Evolutionary conservation across 2,797 vertebrate species (phyloP), one percentile per base, ranked within the genome.

Genomic region (Myripristis murdjan): DNA sequence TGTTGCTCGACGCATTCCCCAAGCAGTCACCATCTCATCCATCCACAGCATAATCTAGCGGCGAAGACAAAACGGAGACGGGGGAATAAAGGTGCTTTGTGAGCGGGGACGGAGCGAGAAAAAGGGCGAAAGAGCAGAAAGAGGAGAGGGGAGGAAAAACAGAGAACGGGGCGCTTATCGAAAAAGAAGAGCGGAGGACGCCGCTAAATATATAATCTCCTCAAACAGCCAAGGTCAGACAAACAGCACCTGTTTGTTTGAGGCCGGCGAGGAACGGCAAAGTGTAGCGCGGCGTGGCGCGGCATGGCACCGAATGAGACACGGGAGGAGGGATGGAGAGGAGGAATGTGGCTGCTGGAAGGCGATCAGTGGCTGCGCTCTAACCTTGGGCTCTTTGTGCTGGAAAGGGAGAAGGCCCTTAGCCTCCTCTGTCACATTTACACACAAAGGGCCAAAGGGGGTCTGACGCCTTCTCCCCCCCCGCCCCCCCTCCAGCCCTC

Each of bases 291-390:
- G 71, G 72, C 66, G 51, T 61, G 62, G 73, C 44, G 70, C 22
- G 53, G 77, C 76, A 77, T 74, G 87, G 86, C 82, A 81, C 12
- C 31, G 83, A 79, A 83, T 71, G 66, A 82, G 58, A 77, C 63
- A 75, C 2, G 55, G 79, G 62, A 58, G 79, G 56, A 22, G 59
- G 64, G 70, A 85, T 83, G 77, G 72, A 79, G 67, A 82, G 58
- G 65, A 87, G 83, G 89, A 92, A 90, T 86, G 85, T 84, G 80
- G 82, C 80, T 79, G 66, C 84, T 94, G 92, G 93, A 94, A 88
- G 51, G 33, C 67, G 89, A 93, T 94, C 93, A 93, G 92, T 91
- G 86, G 83, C 82, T 88, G 76, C 77, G 86, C 76, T 77, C 85
- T 89, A 90, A 94, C 91, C 89, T 90, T 87, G 71, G 59, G 90